Conservation (phyloP, 2,888 invertebrate species). For the Thelaira solivaga region DNA sequence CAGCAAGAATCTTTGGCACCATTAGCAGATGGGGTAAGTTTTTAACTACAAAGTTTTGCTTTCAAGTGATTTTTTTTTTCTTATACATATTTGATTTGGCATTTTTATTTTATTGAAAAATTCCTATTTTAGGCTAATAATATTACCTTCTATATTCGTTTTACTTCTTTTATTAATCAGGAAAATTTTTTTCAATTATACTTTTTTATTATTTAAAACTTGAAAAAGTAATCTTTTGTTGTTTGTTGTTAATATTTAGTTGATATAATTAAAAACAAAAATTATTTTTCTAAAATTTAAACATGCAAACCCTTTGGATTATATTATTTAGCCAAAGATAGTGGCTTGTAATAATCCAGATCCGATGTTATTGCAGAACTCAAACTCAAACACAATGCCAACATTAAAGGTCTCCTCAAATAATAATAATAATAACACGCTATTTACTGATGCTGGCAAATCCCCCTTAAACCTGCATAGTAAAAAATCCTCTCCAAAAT, state of each 20-base stretch:
- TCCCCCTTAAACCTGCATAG: conserved; percentile 25
- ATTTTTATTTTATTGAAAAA: conserved; percentile 26
- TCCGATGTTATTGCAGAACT: not conserved
- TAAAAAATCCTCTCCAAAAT: conserved; percentile 44
- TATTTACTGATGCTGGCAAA: conserved; percentile 13
- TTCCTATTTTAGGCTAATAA: too few species aligned
- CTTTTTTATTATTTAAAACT: conserved; percentile 2
- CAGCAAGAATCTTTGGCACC: conserved; percentile 15
- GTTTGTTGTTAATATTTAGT: not conserved
- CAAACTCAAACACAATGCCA: conserved; percentile 3
- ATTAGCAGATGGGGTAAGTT: conserved; percentile 34
- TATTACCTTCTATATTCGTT: too few species aligned
- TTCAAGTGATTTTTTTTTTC: not conserved
- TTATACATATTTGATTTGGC: not conserved
- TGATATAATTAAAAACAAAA: conserved; percentile 5
- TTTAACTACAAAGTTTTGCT: not conserved
- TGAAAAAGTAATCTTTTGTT: not conserved
- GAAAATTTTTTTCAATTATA: conserved; percentile 1
- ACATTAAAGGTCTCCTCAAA: conserved; percentile 3
- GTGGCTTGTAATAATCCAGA: conserved; percentile 25
- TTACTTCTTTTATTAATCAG: too few species aligned
- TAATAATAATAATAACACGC: too few species aligned
- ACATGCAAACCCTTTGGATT: conserved; percentile 45
- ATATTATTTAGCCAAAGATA: conserved; percentile 21
- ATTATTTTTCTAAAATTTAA: conserved; percentile 42